Base-by-base conservation (phyloP, 2,888 invertebrate genomes). In the Globia sparganii region DNA sequence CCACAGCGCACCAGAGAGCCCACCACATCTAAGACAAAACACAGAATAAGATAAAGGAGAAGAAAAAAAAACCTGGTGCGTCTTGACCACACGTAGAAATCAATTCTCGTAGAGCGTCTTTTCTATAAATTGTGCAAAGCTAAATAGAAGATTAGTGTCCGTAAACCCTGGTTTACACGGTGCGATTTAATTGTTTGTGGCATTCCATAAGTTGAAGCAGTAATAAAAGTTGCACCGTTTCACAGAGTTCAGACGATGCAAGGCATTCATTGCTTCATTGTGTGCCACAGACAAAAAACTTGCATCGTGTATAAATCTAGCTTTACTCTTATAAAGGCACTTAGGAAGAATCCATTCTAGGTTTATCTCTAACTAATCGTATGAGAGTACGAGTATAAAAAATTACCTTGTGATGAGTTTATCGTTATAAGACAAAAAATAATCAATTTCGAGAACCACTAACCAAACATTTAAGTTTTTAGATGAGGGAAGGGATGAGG, bases 1-100 rank as follows among this genome's bases (percentile, higher is more conserved):
- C 91, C 83, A 92, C 93, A 34, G 93, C 94, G 87, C 95, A 96
- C 92, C 95, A 96, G 58, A 96, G 88, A 79, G 94, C 94, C 95
- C 95, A 96, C 95, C 95, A 96, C 96, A 96, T 96, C 96, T 96
- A 90, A 0, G 86, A 89, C 58, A 83, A 84, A 34, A 40, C 1
- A 49, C 4, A 46, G 4, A 49, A 11, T 67, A 31, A 66, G 0
- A 18, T 25, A 61, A 76, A 61, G 18, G 2, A 31, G 5, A 67
- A n/a, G 1, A 67, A n/a, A 21, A 37, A 4, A 15, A 6, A 64
- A 2, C 6, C 25, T 21, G 1, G 43, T 40, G 6, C 0, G 8
- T 6, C 2, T 31, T 8, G 9, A 25, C 40, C 31, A 40, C 31
- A 40, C 40, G 9, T 18, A 8, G 3, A 0, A 25, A 65, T 25